These are phyloP conservation scores for Rhagophthalmus giganteus DNA, from an alignment of 2,888 invertebrate genomes.

Conservation along the genomic window DNA sequence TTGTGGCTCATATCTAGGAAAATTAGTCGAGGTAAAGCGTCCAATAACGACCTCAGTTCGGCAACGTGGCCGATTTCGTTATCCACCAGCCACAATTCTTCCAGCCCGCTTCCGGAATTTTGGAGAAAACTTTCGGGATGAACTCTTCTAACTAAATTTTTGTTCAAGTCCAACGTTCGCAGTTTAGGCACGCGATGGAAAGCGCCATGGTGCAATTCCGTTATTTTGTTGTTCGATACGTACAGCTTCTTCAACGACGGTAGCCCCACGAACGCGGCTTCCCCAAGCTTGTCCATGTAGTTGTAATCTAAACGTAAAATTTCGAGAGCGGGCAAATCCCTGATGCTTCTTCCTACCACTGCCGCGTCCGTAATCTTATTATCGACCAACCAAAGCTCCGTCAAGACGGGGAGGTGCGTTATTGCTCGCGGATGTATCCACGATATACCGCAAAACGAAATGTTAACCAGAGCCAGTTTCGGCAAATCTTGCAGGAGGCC, in stretches of 20 bases:
- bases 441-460: constrained; percentile 74
- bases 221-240: constrained; percentile 73
- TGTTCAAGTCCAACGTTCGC: constrained; percentile 73
- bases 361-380: constrained; percentile 78
- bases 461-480: constrained; percentile 72
- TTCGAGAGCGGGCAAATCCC: constrained; percentile 74
- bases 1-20: constrained; percentile 81
- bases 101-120: constrained; percentile 72
- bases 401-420: constrained; percentile 67
- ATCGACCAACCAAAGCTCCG: constrained; percentile 69
- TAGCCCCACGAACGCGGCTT: constrained; percentile 79
- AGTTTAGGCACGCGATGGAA: constrained; percentile 78
- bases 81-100: constrained; percentile 75
- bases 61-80: constrained; percentile 77
- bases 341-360: constrained; percentile 77
- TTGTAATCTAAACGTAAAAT: constrained; percentile 73
- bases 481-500: constrained; percentile 66
- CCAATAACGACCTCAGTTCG: constrained; percentile 73
- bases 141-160: constrained; percentile 74
- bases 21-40: constrained; percentile 74
- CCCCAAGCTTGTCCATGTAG: constrained; percentile 68
- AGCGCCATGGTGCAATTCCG: constrained; percentile 76
- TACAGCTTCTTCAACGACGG: constrained; percentile 69
- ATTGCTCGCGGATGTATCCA: constrained; percentile 80
- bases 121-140: constrained; percentile 82